Evolutionary conservation across 2,888 invertebrate species (phyloP).

Genomic region (Taenaris catops): DNA sequence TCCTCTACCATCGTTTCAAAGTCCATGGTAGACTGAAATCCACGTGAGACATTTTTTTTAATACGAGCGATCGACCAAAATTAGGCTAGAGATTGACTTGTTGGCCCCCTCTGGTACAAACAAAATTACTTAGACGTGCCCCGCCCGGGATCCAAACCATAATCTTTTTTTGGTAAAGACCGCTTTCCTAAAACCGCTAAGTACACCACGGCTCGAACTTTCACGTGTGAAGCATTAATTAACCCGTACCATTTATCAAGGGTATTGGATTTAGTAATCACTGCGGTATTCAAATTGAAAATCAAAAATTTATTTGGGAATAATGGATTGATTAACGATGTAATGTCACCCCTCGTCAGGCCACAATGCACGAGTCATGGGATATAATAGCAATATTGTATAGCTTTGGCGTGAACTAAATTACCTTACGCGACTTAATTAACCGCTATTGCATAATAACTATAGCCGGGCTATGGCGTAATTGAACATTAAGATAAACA

Average conservation of each 20-base stretch:
- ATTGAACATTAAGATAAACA: conserved; percentile 17
- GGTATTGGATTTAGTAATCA: conserved; percentile 57
- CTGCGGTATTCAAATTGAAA: conserved; percentile 62
- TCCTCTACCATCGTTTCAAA: too few species aligned
- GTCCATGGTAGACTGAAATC: too few species aligned
- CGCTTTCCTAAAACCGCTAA: too few species aligned
- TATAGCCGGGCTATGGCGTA: conserved; percentile 8
- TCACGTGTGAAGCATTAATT: conserved; percentile 37
- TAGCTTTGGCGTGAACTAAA: conserved; percentile 57
- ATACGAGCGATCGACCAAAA: too few species aligned
- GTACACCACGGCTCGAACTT: too few species aligned
- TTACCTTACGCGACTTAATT: conserved; percentile 59
- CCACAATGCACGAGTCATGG: conserved; percentile 65
- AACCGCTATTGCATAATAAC: conserved; percentile 45
- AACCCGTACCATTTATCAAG: conserved; percentile 59
- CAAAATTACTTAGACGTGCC: too few species aligned
- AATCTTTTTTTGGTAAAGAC: too few species aligned
- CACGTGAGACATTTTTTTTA: too few species aligned
- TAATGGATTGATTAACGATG: conserved; percentile 72
- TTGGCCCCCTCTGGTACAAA: too few species aligned
- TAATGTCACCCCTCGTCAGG: conserved; percentile 63
- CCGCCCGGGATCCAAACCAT: too few species aligned
- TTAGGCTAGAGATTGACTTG: too few species aligned
- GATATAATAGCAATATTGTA: conserved; percentile 71
- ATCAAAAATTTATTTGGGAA: conserved; percentile 65